phyloP scores from a whole-genome alignment of 2,797 vertebrate genomes.

The Sciurus vulgaris region DNA sequence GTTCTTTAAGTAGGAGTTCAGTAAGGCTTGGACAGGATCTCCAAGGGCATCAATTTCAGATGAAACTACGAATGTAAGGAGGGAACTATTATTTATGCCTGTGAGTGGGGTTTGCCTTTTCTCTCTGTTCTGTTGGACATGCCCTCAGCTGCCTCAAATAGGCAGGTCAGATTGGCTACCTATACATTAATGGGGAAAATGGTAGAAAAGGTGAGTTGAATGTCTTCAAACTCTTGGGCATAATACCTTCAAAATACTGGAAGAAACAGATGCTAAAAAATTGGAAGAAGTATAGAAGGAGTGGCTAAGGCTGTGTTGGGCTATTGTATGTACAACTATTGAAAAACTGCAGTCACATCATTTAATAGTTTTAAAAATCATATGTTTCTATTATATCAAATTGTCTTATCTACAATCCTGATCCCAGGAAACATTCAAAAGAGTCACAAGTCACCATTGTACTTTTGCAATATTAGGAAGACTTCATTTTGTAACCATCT shows the following conservation, averaged over 20 bases:
- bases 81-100: not conserved
- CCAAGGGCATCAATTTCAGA: not conserved
- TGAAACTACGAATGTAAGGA: not conserved
- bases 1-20: not conserved
- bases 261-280: not conserved
- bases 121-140: not conserved
- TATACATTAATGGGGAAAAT: not conserved
- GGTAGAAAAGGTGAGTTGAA: not conserved
- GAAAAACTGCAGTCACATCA: not conserved
- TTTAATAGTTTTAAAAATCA: not conserved
- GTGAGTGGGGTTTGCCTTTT: not conserved
- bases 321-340: not conserved
- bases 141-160: not conserved
- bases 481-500: not conserved
- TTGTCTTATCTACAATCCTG: not conserved
- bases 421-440: not conserved
- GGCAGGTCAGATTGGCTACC: not conserved
- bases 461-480: not conserved
- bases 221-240: not conserved
- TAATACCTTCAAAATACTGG: not conserved
- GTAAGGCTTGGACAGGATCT: not conserved
- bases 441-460: not conserved
- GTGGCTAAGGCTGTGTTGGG: not conserved
- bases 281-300: not conserved
- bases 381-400: not conserved